Conservation (phyloP, 1,140 invertebrate species). For the Oryzaephilus surinamensis region DNA sequence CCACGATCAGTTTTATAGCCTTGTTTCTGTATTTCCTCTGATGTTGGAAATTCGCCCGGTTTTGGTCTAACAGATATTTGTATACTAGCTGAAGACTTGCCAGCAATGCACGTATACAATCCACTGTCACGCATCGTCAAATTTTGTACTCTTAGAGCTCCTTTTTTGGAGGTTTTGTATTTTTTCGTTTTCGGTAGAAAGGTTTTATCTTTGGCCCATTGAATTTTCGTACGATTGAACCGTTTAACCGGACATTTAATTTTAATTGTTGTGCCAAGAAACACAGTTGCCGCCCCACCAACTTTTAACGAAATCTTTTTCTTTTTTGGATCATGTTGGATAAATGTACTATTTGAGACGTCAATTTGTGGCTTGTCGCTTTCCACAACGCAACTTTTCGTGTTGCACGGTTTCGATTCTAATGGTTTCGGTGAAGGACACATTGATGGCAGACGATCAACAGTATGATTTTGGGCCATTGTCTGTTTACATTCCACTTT, state of each 20-base stretch:
- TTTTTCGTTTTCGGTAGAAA: constrained; percentile 62
- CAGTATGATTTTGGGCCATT: constrained; percentile 76
- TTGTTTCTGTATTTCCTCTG: constrained; percentile 56
- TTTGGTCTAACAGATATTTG: constrained; percentile 60
- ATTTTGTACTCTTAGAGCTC: constrained; percentile 69
- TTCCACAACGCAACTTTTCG: constrained; percentile 59
- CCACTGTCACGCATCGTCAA: constrained; percentile 66
- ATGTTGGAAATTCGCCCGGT: constrained; percentile 64
- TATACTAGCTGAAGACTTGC: constrained; percentile 60
- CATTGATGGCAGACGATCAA: constrained; percentile 57
- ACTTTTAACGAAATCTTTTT: constrained; percentile 71
- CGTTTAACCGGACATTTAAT: constrained; percentile 83
- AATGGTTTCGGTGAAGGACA: constrained; percentile 59
- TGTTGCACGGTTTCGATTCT: constrained; percentile 70
- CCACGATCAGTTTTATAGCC: constrained; percentile 33
- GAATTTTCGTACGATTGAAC: constrained; percentile 65
- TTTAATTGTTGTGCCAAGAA: constrained; percentile 75
- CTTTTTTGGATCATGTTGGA: constrained; percentile 65
- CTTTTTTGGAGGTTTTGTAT: constrained; percentile 76
- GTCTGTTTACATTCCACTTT: constrained; percentile 81
- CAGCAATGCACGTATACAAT: constrained; percentile 72
- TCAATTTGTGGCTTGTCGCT: constrained; percentile 53
- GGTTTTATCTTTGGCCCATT: constrained; percentile 72
- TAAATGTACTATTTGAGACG: constrained; percentile 60
- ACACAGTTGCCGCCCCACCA: constrained; percentile 73